These are phyloP conservation scores for Ferrisia virgata DNA, from an alignment of 2,888 invertebrate species.

Conservation along the genomic window DNA sequence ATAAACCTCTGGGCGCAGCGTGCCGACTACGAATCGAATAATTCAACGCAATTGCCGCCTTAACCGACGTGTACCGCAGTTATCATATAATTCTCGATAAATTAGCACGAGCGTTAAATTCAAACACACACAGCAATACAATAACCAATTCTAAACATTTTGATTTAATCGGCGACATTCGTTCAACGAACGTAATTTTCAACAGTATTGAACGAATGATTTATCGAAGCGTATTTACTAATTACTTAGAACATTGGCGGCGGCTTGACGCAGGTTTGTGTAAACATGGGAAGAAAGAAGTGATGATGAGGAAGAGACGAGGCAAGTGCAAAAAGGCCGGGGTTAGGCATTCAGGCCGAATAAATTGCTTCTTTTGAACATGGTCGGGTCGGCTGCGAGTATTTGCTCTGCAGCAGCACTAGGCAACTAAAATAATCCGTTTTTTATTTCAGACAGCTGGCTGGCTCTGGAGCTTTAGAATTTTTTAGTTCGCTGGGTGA, in stretches of 20 bases:
- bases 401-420: not conserved
- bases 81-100: not conserved
- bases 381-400: not conserved
- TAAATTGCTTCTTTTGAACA: not conserved
- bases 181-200: not conserved
- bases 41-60: not conserved
- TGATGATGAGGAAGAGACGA: not conserved
- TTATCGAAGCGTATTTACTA: not conserved
- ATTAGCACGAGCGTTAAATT: not conserved
- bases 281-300: no score
- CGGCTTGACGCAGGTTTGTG: not conserved
- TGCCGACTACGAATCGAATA: not conserved
- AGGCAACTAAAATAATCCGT: slow-evolving; percentile 36
- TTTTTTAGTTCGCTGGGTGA: not conserved
- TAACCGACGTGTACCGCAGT: not conserved
- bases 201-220: not conserved
- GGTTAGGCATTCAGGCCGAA: not conserved
- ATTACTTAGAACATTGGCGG: not conserved
- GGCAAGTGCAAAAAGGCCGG: not conserved
- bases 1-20: not conserved
- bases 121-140: not conserved
- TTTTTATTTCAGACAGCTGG: slow-evolving; percentile 17
- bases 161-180: not conserved
- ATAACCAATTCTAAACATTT: not conserved
- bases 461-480: slow-evolving; percentile 26